Evolutionary conservation across 2,113 vertebrate genomes (phyloP), one percentile per base, ranked within the genome.

Genomic region (Calidris pygmaea): DNA sequence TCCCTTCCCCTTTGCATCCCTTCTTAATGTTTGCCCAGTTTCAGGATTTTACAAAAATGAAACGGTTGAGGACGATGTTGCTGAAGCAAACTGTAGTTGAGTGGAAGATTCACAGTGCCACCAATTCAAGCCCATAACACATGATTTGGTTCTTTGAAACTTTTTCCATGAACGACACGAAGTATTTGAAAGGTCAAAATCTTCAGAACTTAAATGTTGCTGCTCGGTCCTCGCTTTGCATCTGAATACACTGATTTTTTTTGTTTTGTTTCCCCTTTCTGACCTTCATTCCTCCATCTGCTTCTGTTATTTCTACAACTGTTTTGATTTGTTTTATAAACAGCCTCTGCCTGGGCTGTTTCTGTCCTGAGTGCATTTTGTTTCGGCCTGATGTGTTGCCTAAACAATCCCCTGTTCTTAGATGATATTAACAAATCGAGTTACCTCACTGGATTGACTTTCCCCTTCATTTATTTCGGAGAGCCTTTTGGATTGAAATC

Each of bases 361-460:
- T 76, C 91, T 89, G 41, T 82, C 75, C 78, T 37, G 9, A 96
- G 55, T 58, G 88, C 71, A 72, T 96, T 96, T 92, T 79, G 23
- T 85, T 88, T 88, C 78, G 75, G 68, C 50, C 78, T 90, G 52
- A 89, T 89, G 65, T 89, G 90, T 71, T 82, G 62, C 87, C 87
- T 90, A 96, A 96, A 88, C 81, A 30, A 7, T 94, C 86, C 90
- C 43, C 83, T 67, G 39, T 65, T 91, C 91, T 97, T 91, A 95
- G 91, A 95, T 84, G 89, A 85, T 94, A 96, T 93, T 97, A 96
- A 91, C 88, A 96, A 97, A 97, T 93, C 0, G 17, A 96, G 78
- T 89, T 94, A 91, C 84, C 87, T 95, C 78, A 30, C 90, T 65
- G 92, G 84, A 88, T 90, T 96, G 96, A 96, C 96, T 97, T 89